Base-by-base conservation (phyloP, 2,113 vertebrate species). In the Pterocles gutturalis region DNA sequence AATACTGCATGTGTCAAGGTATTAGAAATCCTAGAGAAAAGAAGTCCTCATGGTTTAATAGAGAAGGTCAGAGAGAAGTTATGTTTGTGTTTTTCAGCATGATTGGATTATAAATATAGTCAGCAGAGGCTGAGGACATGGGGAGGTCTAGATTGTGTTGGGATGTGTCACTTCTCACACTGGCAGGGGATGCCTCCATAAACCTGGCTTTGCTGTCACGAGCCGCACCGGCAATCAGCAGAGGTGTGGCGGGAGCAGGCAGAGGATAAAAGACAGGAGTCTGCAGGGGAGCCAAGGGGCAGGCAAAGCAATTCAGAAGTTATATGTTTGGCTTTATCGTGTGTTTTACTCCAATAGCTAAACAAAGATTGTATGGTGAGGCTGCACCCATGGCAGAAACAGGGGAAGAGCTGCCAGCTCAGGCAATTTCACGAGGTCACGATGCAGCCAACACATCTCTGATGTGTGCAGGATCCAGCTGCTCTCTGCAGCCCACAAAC, bases 21-120 rank as follows among this genome's bases (percentile, higher is more conserved):
- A 48, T 57, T 66, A 53, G 57, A 94, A 94, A 95, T 64, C 57
- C 43, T 46, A 43, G n/a, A 10, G 4, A 64, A 73, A 85, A 49
- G 26, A 64, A 53, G 38, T 41, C 43, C 73, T 80, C 3, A 0
- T 12, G 46, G 67, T 93, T 80, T 91, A 89, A 66, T 73, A 31
- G 76, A 62, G 60, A 81, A 89, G 61, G 89, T 87, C 90, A 83
- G 72, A 46, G 29, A 92, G 83, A 87, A 91, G 64, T 90, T 84
- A 87, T 58, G 78, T 46, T 84, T 87, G 62, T 60, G 64, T 38
- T 94, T 91, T 91, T 66, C 94, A 90, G 54, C 82, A 49, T 67
- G 73, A 95, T 48, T 96, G 76, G 55, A 79, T 90, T 97, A 84
- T 95, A 96, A 96, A 94, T 95, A 90, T 2, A 87, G 77, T 58